Base-by-base conservation (phyloP, 2,113 vertebrate genomes). In the Dasyprocta punctata region DNA sequence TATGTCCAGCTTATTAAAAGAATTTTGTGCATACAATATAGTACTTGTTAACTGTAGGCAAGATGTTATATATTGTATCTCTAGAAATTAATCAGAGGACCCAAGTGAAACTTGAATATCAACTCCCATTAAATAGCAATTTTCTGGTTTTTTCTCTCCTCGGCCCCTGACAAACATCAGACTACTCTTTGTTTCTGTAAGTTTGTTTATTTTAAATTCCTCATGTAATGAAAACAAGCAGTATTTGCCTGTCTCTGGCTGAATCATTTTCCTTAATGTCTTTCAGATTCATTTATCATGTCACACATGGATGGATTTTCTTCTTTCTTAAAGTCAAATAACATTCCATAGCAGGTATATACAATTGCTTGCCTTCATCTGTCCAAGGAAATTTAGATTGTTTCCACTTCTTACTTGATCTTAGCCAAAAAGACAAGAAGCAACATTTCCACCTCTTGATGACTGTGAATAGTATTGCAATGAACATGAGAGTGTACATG, bases 61-160 rank as follows among this genome's bases (percentile, higher is more conserved):
- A 38, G 58, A 65, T 44, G 41, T 85, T 60, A 61, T 26, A 88
- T 33, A 81, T n/a, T 8, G 65, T 22, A 52, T 83, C 65, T 56
- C 13, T 86, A 82, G 38, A 71, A 94, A 5, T 28, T 85, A 73
- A 8, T 75, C 49, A 60, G n/a, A 58, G 41, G 36, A 22, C 3
- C 54, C 54, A 17, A 77, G 5, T 81, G 14, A 92, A 82, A 69
- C 2, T 82, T 86, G 49, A 86, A 17, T 90, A 77, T n/a, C 7
- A 94, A 52, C 17, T 49, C 17, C 7, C 10, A 17, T 73, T 65
- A 36, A 82, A 61, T 86, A 89, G 26, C 3, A 52, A 77, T 2
- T 69, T 16, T 5, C 7, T 19, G 26, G 60, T 60, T 52, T 2
- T 5, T 33, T 8, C 0, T 60, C 1, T 9, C 41, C 0, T 1